Evolutionary conservation across 2,797 vertebrate genomes (phyloP), one percentile per base, ranked within the genome.

Genomic region (Pelodytes ibericus): DNA sequence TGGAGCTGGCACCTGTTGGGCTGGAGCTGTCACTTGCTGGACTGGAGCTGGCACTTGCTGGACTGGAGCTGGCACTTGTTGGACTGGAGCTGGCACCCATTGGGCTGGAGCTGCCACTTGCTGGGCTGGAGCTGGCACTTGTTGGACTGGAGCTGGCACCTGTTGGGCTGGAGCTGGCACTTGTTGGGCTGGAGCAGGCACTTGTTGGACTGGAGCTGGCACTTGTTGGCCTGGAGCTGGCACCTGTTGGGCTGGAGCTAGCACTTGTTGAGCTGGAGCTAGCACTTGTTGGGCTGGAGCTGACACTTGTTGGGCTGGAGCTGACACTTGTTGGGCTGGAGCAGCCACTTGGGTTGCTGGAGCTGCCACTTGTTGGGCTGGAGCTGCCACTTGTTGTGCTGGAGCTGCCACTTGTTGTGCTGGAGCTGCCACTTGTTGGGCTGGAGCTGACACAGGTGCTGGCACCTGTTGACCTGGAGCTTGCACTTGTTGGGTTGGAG

Each of bases 61-160:
- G 3, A 1, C 44, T n/a, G 27, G 44, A 51, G 22, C 26, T 67
- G 44, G 44, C 33, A 39, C 33, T 20, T 26, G 22, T 51, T 67
- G 64, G 26, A 30, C 44, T 29, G 16, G 16, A 27, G 18, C 2
- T 39, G 33, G 33, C 33, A 39, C 33, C 13, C 13, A 13, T 31
- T 67, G 64, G 18, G 16, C 39, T 30, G 49, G 41, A 49, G 10
- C 26, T 30, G 64, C 25, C 3, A 27, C 63, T 47, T 66, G 63
- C 16, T 9, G 30, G 30, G 18, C 44, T 15, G 2, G 31, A 16
- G 2, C 0, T 30, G 4, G 39, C 25, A 31, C 44, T 0, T 51
- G 22, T 13, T 65, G 33, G 36, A 5, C 24, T 13, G 49, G 64
- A 22, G 18, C n/a, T 67, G 41, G 64, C 10, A 67, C 41, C 20